These are phyloP conservation scores for Tetragnatha versicolor DNA, from an alignment of 1,140 invertebrate species.

Conservation along the genomic window DNA sequence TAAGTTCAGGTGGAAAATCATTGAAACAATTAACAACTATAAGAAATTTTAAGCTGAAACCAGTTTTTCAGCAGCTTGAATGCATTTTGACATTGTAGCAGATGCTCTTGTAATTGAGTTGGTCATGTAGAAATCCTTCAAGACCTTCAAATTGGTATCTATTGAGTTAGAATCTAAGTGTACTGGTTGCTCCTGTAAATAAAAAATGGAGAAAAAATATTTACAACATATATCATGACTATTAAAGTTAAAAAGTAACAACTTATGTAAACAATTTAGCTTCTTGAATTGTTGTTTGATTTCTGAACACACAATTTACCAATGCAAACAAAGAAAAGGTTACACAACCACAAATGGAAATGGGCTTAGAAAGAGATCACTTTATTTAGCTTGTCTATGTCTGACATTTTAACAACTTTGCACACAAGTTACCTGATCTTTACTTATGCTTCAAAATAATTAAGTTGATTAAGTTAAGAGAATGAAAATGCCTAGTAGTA, in stretches of 20 bases:
- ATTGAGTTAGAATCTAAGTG: slow-evolving; percentile 62
- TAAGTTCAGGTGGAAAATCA: slow-evolving; percentile 2
- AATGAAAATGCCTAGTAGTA: too few species aligned
- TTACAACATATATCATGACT: slow-evolving; percentile 8
- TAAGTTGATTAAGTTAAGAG: too few species aligned
- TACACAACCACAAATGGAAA: too few species aligned
- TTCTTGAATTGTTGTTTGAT: too few species aligned
- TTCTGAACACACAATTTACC: too few species aligned
- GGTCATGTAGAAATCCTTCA: slow-evolving; percentile 99
- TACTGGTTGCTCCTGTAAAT: slow-evolving; percentile 2
- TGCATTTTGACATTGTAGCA: slow-evolving; percentile 98
- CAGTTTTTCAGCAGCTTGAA: slow-evolving; percentile 76
- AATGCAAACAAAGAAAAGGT: too few species aligned
- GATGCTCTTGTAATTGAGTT: slow-evolving; percentile 95
- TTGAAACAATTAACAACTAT: slow-evolving; percentile 16
- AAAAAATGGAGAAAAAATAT: background rate
- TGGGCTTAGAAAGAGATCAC: too few species aligned
- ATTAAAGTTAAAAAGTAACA: slow-evolving; percentile 54
- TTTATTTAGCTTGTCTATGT: too few species aligned
- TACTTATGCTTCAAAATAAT: too few species aligned
- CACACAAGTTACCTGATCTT: too few species aligned
- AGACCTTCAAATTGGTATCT: slow-evolving; percentile 77
- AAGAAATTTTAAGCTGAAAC: slow-evolving; percentile 14
- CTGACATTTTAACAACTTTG: too few species aligned
- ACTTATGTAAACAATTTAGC: too few species aligned